Percentiles rank a stretch among this genome's conserved stretches.
Evolutionary conservation across 2,113 vertebrate species (phyloP).

Genomic region (Myxocyprinus asiaticus): DNA sequence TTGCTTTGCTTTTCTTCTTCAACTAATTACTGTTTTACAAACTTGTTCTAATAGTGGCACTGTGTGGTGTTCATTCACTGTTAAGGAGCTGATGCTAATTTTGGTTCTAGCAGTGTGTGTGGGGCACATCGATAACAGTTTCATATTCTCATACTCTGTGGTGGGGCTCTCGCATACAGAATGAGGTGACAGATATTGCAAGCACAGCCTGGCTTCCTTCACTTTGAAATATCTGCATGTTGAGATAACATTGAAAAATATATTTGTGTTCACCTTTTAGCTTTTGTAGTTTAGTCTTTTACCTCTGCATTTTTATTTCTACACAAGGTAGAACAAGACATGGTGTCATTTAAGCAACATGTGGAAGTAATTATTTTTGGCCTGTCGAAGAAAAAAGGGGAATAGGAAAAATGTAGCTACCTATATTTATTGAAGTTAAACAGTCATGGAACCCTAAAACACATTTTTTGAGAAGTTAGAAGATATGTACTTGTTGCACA

Average conservation of each 20-base stretch:
- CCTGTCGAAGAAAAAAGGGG: no score
- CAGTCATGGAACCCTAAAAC: no score
- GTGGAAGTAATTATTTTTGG: no score
- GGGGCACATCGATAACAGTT: conserved; percentile 31
- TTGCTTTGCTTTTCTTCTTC: background rate
- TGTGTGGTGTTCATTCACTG: background rate
- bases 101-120: conserved; percentile 33
- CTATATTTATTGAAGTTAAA: no score
- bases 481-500: no score
- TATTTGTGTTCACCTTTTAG: background rate
- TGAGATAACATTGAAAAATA: background rate
- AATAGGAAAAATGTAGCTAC: no score
- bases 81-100: conserved; percentile 26
- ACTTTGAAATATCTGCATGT: background rate
- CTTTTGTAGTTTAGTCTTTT: background rate
- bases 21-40: no score
- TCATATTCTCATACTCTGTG: conserved; percentile 25
- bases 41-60: conserved; percentile 5
- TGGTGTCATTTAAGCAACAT: no score
- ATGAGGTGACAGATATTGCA: background rate
- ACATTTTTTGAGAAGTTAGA: no score
- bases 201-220: background rate
- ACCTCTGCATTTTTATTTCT: background rate
- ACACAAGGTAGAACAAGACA: no score
- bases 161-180: background rate